Evolutionary conservation across 2,888 invertebrate species (phyloP).

Genomic region (Catocala sponsa): DNA sequence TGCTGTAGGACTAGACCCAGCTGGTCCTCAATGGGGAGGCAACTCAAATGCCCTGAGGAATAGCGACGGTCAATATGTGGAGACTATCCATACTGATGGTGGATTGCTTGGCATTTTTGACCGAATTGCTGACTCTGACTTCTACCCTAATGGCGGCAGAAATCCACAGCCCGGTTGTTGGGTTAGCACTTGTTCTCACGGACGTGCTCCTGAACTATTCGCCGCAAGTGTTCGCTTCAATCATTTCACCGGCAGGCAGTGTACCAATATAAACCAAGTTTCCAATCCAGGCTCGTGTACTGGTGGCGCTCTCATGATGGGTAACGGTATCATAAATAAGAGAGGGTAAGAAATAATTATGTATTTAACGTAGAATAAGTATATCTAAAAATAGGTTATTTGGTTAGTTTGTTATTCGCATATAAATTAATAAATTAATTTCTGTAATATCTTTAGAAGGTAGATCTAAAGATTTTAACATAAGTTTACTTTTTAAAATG

Average conservation of each 20-base stretch:
- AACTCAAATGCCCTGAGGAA: constrained; percentile 63
- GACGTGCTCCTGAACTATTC: constrained; percentile 62
- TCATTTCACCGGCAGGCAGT: constrained; percentile 62
- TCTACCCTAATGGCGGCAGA: constrained; percentile 79
- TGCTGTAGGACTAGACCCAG: constrained; percentile 73
- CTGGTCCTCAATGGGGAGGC: constrained; percentile 70
- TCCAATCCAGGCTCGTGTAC: constrained; percentile 41
- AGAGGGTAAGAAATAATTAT: constrained; percentile 10
- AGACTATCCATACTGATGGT: constrained; percentile 77
- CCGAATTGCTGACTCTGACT: constrained; percentile 68
- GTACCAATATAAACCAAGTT: constrained; percentile 41
- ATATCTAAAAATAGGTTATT: background rate
- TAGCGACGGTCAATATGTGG: constrained; percentile 68
- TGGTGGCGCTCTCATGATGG: constrained; percentile 62
- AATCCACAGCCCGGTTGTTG: constrained; percentile 72
- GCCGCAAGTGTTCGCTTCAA: constrained; percentile 64
- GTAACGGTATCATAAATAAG: constrained; percentile 51
- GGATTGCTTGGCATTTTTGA: constrained; percentile 70
- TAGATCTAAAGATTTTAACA: too few species aligned
- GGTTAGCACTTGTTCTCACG: constrained; percentile 68
- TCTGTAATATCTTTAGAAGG: too few species aligned
- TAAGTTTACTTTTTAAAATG: too few species aligned
- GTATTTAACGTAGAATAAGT: background rate
- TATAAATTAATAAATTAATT: background rate
- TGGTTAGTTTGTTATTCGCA: background rate